Evolutionary conservation across 1,140 invertebrate species (phyloP), one percentile per base, ranked within the genome.

Genomic region (Calosoma granatense): DNA sequence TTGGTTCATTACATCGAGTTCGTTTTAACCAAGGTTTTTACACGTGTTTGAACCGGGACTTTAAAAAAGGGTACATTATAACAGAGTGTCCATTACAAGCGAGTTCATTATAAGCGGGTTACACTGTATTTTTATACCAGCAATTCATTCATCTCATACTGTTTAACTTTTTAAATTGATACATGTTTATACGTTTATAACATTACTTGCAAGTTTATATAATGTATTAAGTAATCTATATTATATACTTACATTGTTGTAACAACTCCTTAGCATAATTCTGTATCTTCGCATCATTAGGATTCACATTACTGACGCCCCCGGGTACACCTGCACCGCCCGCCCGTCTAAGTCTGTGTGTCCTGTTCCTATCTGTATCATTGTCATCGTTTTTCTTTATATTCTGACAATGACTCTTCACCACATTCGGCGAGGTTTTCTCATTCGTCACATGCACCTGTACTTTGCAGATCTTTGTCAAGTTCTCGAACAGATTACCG

Each of bases 371-470:
- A 51, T 68, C 63, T 54, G 57, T 56, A 53, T 63, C 59, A 51
- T 64, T 58, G 20, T 63, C 60, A 47, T 65, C 65, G 6, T 21
- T 22, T 26, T 30, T 17, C 1, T 52, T 53, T 19, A 66, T 64
- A 56, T 67, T 67, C 20, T 64, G 61, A 55, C 69, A 73, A 23
- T 71, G 67, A 4, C 65, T 68, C 54, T 71, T 71, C 11, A 71
- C 55, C 4, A 73, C 60, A 60, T 66, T 69, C 6, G 65, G 65
- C 9, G 58, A 63, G 1, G 53, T 59, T 53, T 64, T 64, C 55
- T 68, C 64, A 22, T 69, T 65, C 11, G 63, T 59, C 20, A 69
- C 64, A 47, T 68, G 61, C 1, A 72, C 62, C 57, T 68, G 61
- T 1, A 72, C 61, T 56, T 70, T 65, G 54, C 70, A 73, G 22